phyloP scores from a whole-genome alignment of 2,888 invertebrate species.

The Drosophila demipolita region DNA sequence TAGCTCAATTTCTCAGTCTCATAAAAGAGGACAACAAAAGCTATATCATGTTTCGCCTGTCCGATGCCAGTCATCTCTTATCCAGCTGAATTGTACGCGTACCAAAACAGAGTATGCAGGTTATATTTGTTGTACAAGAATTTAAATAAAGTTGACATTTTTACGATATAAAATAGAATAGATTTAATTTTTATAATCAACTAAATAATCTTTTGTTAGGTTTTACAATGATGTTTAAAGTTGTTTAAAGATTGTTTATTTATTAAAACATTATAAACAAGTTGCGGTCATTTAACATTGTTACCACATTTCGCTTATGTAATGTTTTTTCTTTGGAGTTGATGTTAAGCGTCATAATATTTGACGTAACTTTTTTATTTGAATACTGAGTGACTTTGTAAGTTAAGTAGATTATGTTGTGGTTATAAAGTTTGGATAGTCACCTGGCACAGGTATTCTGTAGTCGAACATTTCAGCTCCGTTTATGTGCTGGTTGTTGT shows the following conservation, averaged over 20 bases:
- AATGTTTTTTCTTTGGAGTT: background rate
- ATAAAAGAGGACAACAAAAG: conserved; percentile 6
- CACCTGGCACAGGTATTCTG: conserved; percentile 20
- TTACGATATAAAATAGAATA: background rate
- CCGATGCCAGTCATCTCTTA: conserved; percentile 3
- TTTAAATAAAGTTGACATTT: background rate
- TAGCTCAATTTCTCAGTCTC: conserved; percentile 16
- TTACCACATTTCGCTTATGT: background rate
- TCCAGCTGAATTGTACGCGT: background rate
- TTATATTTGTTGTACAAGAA: background rate
- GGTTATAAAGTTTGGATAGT: background rate
- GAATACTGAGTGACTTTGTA: background rate
- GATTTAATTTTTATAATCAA: background rate
- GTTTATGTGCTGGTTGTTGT: conserved; percentile 32
- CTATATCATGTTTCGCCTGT: conserved; percentile 4
- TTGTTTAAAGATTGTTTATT: background rate
- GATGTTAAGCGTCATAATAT: background rate
- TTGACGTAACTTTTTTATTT: background rate
- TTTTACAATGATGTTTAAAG: background rate
- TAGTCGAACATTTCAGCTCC: conserved; percentile 21
- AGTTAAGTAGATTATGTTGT: background rate
- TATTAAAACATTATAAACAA: background rate
- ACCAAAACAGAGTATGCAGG: background rate
- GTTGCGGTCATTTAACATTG: background rate
- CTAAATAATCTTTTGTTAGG: background rate